Evolutionary conservation across 2,888 invertebrate species (phyloP), one percentile per base, ranked within the genome.

Genomic region (Thecocarcelia acutangulata): DNA sequence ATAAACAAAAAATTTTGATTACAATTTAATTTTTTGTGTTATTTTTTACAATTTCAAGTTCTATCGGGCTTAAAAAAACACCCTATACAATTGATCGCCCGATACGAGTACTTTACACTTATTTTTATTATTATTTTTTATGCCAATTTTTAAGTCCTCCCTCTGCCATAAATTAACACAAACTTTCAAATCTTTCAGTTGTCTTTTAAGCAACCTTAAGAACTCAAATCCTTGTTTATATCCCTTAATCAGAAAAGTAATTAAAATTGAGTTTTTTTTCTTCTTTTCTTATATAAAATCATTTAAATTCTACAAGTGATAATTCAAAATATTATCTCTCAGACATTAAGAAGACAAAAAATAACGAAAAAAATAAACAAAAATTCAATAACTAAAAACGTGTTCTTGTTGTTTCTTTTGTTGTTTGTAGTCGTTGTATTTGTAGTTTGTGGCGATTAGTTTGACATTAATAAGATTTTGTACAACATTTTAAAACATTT

Each of bases 401-500:
- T 69, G 69, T 61, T 69, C 37, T 40, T 44, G 11, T 44, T 37
- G 21, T 17, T 42, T 9, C 8, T 28, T 15, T 52, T 33, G 13
- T 44, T 61, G 46, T 21, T 46, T 19, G 42, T 63, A 12, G 24
- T 48, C 12, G 19, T 69, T 37, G 76, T 76, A 61, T 76, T 73
- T 73, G 72, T 73, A 72, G 64, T 66, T 72, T 66, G 77, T 59
- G 72, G 42, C 75, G 78, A 74, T 74, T 70, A 75, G 78, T 66
- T 78, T 82, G 82, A 82, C 82, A 82, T 82, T 76, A 82, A 82
- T 82, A 82, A 74, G 78, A 82, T 82, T 82, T 82, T 82, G 82
- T 82, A 78, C 54, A 81, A 81, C 81, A 82, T 82, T 82, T 82
- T 83, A 83, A 83, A 83, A 79, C 76, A 79, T 83, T 83, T 80